These are phyloP conservation scores for Isurus oxyrinchus DNA, from an alignment of 2,113 vertebrate species.

Conservation along the genomic window DNA sequence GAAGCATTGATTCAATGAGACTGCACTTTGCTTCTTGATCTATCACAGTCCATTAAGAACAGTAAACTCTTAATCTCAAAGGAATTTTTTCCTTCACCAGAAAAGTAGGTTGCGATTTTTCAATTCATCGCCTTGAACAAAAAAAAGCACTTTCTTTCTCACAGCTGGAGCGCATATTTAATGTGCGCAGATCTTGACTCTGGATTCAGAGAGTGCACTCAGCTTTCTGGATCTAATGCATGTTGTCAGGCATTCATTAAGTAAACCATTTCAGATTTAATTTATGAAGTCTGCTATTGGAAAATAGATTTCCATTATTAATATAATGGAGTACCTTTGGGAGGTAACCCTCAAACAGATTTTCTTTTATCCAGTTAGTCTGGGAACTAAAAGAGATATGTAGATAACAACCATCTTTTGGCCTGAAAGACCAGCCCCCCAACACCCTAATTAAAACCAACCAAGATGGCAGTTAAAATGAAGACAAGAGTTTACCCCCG, in stretches of 20 bases:
- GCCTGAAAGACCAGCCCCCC: not conserved
- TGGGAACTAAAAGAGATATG: not conserved
- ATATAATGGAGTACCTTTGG: conserved; percentile 3
- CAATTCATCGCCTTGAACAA: not conserved
- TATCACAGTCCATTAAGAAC: not conserved
- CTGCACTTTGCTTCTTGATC: not conserved
- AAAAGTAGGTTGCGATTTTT: conserved; percentile 2
- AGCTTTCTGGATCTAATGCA: not conserved
- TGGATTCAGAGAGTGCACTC: not conserved
- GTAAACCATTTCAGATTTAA: not conserved
- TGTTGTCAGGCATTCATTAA: conserved; percentile 3
- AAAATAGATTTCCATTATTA: conserved; percentile 10
- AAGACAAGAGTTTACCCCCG: not conserved
- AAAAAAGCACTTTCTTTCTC: not conserved
- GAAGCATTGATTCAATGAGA: not conserved
- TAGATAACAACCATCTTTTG: not conserved
- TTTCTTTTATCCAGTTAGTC: not conserved
- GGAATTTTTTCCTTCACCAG: not conserved
- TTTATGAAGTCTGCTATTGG: conserved; percentile 16
- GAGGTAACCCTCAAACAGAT: not conserved
- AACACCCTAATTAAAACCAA: not conserved
- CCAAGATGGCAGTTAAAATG: not conserved
- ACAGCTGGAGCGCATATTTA: not conserved
- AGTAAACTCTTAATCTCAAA: not conserved
- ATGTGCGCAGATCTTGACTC: not conserved